Base-by-base conservation (phyloP, 2,797 vertebrate genomes). In the Macropodus opercularis region DNA sequence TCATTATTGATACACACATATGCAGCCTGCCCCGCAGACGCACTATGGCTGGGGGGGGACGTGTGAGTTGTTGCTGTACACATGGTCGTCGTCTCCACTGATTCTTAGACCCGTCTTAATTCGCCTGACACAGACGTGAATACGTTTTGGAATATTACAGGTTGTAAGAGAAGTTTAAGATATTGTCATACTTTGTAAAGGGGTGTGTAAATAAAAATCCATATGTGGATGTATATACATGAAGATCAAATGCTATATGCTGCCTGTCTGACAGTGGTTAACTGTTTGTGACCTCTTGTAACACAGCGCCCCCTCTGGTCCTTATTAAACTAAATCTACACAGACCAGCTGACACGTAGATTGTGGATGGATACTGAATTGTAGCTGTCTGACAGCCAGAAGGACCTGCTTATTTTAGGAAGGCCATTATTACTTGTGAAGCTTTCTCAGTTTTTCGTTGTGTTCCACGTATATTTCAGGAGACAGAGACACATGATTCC, bases 191-290 rank as follows among this genome's bases (percentile, higher is more conserved):
- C 34, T 74, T 56, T 77, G 55, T 73, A 67, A 43, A 70, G 32
- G 26, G 38, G 22, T 59, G 67, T 81, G 80, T 77, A 81, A 34
- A 78, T 76, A 81, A 22, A 35, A 39, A 57, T 40, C n/a, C 18
- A 50, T 31, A 24, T 47, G 60, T 39, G 27, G 1, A 59, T n/a
- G 31, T 51, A 53, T 35, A 55, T 39, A 48, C 23, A 42, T 43
- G 41, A 11, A 32, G 26, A 17, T 26, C 0, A 6, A 22, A 41
- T 41, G 23, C 24, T 63, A 43, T 52, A 14, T 32, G 41, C 63
- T 79, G 61, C 40, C 52, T 53, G 48, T 60, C 34, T 65, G 41
- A 64, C 35, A 50, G 42, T 21, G 2, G 3, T 40, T 48, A 17
- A 31, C 41, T 26, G 17, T 50, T 24, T 55, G 23, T 55, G 22